These are phyloP conservation scores for Gymnoscopelus microlampas DNA, from an alignment of 2,797 vertebrate species.

Conservation along the genomic window DNA sequence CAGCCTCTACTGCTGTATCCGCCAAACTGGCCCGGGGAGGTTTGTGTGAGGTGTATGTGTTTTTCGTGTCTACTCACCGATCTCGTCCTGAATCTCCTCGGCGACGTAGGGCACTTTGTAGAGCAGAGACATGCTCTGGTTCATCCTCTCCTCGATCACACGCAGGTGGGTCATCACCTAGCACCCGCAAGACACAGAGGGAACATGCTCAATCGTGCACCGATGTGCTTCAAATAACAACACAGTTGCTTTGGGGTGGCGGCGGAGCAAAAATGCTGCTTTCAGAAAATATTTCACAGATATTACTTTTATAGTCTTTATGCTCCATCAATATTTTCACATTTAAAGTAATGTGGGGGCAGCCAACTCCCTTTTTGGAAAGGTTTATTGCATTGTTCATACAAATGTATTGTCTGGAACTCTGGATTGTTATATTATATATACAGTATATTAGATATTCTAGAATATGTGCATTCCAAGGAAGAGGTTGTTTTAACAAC, in stretches of 20 bases:
- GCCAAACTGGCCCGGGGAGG: conserved; percentile 1
- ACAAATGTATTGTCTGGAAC: too few species aligned
- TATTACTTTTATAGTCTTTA: conserved; percentile 22
- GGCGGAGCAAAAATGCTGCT: too few species aligned
- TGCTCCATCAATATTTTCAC: conserved; percentile 20
- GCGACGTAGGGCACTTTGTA: conserved; percentile 97
- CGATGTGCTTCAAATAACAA: too few species aligned
- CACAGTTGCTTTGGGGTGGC: too few species aligned
- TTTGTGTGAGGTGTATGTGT: not conserved
- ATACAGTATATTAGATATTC: too few species aligned
- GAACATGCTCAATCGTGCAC: not conserved
- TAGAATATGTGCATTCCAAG: too few species aligned
- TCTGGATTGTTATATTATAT: too few species aligned
- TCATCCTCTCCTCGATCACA: conserved; percentile 98
- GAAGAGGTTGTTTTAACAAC: too few species aligned
- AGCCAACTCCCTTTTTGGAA: too few species aligned
- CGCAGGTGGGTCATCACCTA: conserved; percentile 98
- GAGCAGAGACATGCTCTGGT: conserved; percentile 96
- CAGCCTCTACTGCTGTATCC: not conserved
- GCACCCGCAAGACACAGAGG: conserved; percentile 10
- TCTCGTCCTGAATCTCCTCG: conserved; percentile 96
- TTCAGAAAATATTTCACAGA: too few species aligned
- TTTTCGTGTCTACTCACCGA: conserved; percentile 70
- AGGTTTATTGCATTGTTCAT: too few species aligned
- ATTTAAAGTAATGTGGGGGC: too few species aligned